These are phyloP conservation scores for Plusia festucae DNA, from an alignment of 2,888 invertebrate species.

Conservation along the genomic window DNA sequence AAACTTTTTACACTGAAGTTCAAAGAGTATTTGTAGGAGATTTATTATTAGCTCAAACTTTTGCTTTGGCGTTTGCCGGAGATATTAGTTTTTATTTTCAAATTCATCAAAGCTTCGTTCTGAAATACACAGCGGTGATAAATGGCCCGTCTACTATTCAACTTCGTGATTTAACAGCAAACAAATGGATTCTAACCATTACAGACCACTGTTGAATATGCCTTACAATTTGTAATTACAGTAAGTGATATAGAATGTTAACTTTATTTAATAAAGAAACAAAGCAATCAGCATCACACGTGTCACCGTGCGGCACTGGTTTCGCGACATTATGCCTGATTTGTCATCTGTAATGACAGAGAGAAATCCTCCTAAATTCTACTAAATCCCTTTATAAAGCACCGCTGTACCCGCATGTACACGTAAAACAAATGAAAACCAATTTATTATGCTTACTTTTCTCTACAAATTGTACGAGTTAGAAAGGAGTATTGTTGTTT, in stretches of 20 bases:
- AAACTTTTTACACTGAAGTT: not conserved
- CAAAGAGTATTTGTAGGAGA: not conserved
- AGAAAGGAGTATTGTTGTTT: constrained; percentile 27
- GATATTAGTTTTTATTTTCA: not conserved
- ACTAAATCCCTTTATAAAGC: constrained; percentile 21
- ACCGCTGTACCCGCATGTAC: constrained; percentile 10
- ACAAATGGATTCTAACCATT: not conserved
- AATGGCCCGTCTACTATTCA: not conserved
- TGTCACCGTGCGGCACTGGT: not conserved
- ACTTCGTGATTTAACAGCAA: not conserved
- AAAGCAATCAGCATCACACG: not conserved
- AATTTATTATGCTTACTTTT: constrained; percentile 37
- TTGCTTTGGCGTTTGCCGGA: not conserved
- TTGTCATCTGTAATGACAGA: constrained; percentile 13
- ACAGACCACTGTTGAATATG: not conserved
- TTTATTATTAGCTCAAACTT: constrained; percentile 3
- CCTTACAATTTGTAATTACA: not conserved
- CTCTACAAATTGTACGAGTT: constrained; percentile 21
- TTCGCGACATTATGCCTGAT: constrained; percentile 20
- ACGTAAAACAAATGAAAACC: constrained; percentile 33
- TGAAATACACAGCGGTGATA: constrained; percentile 4
- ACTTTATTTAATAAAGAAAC: not conserved
- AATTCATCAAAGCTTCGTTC: not conserved
- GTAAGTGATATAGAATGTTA: not conserved
- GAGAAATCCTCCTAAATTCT: constrained; percentile 19